These are phyloP conservation scores for Adelges cooleyi DNA, from an alignment of 1,140 invertebrate species.

Conservation along the genomic window DNA sequence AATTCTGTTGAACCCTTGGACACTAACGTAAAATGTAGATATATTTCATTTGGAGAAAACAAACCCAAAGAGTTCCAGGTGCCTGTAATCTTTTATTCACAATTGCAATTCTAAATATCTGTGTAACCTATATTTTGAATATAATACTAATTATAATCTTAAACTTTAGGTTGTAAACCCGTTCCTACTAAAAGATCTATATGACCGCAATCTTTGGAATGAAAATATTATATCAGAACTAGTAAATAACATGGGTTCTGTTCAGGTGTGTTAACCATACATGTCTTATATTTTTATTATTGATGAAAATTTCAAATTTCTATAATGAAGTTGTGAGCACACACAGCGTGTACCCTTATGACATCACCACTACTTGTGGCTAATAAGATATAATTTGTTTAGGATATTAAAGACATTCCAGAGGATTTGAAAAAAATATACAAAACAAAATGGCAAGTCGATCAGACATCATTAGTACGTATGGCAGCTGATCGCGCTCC, in stretches of 20 bases:
- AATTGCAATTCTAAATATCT: neutral
- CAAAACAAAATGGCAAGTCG: conserved; percentile 98
- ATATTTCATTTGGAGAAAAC: conserved; percentile 59
- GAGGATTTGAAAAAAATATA: conserved; percentile 81
- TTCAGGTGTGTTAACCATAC: conserved; percentile 46
- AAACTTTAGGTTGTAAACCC: conserved; percentile 82
- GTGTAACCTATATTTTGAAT: neutral
- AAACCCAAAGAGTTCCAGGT: conserved; percentile 41
- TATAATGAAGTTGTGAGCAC: too few relatives aligned
- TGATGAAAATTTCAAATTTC: conserved; percentile 35
- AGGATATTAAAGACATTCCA: conserved; percentile 80
- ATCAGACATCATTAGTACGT: conserved; percentile 83
- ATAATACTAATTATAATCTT: neutral
- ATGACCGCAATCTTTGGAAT: conserved; percentile 81
- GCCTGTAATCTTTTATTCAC: neutral
- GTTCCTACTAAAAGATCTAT: conserved; percentile 86
- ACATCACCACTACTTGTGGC: too few relatives aligned
- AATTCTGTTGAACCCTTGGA: conserved; percentile 98
- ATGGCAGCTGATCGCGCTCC: conserved; percentile 97
- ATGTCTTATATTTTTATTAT: neutral
- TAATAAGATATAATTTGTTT: too few relatives aligned
- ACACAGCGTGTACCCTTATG: too few relatives aligned
- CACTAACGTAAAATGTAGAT: conserved; percentile 87
- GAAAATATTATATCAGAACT: conserved; percentile 94
- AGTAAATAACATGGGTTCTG: conserved; percentile 84